Evolutionary conservation across 2,888 invertebrate genomes (phyloP), one percentile per base, ranked within the genome.

Genomic region (Polyommatus iphigenia): DNA sequence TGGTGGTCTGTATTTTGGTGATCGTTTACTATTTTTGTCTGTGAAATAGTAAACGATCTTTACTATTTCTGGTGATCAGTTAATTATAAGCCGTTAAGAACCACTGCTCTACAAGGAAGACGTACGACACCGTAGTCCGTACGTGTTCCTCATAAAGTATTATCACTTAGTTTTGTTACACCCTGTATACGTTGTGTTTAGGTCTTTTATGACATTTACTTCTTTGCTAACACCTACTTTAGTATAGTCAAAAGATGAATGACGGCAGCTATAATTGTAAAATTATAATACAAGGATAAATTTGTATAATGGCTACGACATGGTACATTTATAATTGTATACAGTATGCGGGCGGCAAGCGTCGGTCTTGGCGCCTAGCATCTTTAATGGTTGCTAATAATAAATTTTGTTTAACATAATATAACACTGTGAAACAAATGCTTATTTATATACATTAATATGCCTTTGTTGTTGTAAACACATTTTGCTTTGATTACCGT

Each of bases 371-470:
- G 84, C 84, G 85, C 84, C 84, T 85, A 82, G 81, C 80, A 82
- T 83, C 84, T 85, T 85, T 85, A 84, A 84, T 85, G 85, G 84
- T 83, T 82, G 84, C 85, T 85, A 85, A 84, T 85, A 84, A 85
- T 85, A 85, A 82, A 85, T 84, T 84, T 84, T 84, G 85, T 85
- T 85, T 85, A 85, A 84, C 84, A 85, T 85, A 54, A 54, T 54
- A 85, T 84, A 83, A 85, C 84, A 83, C 83, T 82, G 81, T 80
- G 82, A 82, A 83, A 83, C 83, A 83, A 83, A 84, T 82, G 83
- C 82, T 75, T 75, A 75, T 75, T 75, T 75, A 75, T 75, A 75
- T 75, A 75, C 75, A 50, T 81, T 77, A 54, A 75, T 75, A 75
- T 75, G 29, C 54, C 75, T 75, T 75, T 75, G 75, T 75, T 75